Base-by-base conservation (phyloP, 2,797 vertebrate genomes). In the Esox masquinongy region DNA sequence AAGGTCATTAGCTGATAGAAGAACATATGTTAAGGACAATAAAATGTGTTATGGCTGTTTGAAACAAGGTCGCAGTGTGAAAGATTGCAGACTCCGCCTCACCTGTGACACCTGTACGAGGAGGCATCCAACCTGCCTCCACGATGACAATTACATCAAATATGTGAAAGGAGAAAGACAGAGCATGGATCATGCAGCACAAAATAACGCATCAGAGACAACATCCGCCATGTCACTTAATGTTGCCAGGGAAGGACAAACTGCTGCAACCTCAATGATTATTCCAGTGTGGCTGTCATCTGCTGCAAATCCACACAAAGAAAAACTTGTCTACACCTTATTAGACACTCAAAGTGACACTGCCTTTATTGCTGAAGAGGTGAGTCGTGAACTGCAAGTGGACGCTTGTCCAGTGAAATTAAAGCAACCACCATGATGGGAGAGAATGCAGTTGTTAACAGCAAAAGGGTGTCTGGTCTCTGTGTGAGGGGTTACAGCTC, bases 361-460 rank as follows among this genome's bases (percentile, higher is more conserved):
- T 8, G 31, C 39, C 15, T 78, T 78, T 15, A 24, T 78, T 6
- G 22, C 67, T 7, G 15, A 75, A 47, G 63, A 70, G 14, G 70
- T 77, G 17, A 63, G 24, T 17, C 70, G n/a, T 53, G n/a, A 76
- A 39, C 22, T 80, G 11, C 71, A 76, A 15, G 29, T n/a, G 4
- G n/a, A 24, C 7, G 22, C 31, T 66, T 68, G 56, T n/a, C 77
- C 77, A 75, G 73, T 75, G 15, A 79, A 71, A 68, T 56, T 72
- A 6, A 75, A 63, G 67, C 77, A 67, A 9, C 43, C 24, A 79
- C 73, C n/a, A 75, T 79, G 73, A 72, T 75, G 34, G 73, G 47
- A 43, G 36, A 72, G n/a, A 68, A 72, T 72, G 36, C 22, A 11
- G 43, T 72, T 17, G 1, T 77, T 5, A 74, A 12, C 31, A 74